phyloP scores from a whole-genome alignment of 2,113 vertebrate species.

The Naja naja region DNA sequence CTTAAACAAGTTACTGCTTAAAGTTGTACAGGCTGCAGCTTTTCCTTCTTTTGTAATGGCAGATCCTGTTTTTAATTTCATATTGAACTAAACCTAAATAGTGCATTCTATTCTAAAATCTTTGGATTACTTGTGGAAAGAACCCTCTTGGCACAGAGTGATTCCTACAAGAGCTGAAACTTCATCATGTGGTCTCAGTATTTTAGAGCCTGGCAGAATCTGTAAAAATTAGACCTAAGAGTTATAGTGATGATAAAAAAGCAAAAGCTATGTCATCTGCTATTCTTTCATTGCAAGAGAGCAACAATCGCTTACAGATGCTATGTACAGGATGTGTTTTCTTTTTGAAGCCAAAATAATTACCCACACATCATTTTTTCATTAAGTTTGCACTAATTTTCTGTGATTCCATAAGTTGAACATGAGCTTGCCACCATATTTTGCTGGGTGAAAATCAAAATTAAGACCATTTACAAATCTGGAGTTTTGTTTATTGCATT shows the following conservation, averaged over 20 bases:
- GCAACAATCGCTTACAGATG: constrained; percentile 15
- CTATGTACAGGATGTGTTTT: constrained; percentile 33
- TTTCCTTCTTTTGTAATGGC: neutral
- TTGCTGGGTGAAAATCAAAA: neutral
- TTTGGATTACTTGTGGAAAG: neutral
- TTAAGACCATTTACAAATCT: constrained; percentile 17
- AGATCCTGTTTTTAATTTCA: neutral
- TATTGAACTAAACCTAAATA: neutral
- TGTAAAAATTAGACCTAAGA: neutral
- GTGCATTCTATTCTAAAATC: neutral
- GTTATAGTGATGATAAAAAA: neutral
- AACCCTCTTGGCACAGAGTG: neutral
- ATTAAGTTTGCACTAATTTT: constrained; percentile 37
- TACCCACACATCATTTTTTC: constrained; percentile 9
- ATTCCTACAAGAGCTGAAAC: neutral
- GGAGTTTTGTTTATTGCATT: constrained; percentile 7
- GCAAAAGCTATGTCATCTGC: constrained; percentile 23
- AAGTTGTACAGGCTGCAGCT: neutral
- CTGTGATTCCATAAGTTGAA: constrained; percentile 14
- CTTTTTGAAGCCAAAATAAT: constrained; percentile 17
- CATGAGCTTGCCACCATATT: constrained; percentile 11
- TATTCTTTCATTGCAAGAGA: constrained; percentile 17
- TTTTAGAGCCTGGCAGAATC: neutral
- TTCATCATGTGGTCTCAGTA: neutral
- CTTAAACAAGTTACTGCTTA: neutral